Conservation (phyloP, 2,113 vertebrate genomes). For the Thalassoma bifasciatum region DNA sequence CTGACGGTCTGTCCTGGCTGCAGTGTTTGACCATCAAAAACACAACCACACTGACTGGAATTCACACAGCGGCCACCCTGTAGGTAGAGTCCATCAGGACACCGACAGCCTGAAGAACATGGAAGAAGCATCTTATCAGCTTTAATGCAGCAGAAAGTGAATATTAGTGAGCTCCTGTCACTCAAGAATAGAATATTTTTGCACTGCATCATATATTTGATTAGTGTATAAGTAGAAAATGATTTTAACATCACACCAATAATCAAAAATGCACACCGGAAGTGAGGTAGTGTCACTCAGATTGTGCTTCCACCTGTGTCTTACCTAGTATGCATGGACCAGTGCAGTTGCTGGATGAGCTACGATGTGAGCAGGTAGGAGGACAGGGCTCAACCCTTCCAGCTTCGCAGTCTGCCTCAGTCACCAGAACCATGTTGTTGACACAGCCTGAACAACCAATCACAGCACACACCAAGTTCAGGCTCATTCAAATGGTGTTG, state of each 20-base stretch:
- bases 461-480: neutral
- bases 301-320: neutral
- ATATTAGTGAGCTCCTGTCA: neutral
- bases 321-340: constrained; percentile 83
- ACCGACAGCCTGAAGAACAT: constrained; percentile 85
- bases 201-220: too few relatives aligned
- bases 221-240: too few relatives aligned
- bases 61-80: constrained; percentile 84
- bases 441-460: constrained; percentile 79
- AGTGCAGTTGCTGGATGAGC: constrained; percentile 78
- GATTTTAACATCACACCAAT: too few relatives aligned
- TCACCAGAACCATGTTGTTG: constrained; percentile 80
- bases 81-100: constrained; percentile 82
- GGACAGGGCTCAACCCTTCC: constrained; percentile 81
- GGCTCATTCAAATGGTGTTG: neutral
- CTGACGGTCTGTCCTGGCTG: constrained; percentile 79
- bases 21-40: constrained; percentile 65
- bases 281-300: too few relatives aligned
- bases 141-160: neutral
- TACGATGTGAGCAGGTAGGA: constrained; percentile 83
- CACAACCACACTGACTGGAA: constrained; percentile 85
- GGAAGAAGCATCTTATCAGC: neutral
- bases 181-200: neutral
- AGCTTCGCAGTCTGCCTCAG: constrained; percentile 77
- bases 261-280: too few relatives aligned